These are phyloP conservation scores for Agrilus mali DNA, from an alignment of 2,888 invertebrate species.

Conservation along the genomic window DNA sequence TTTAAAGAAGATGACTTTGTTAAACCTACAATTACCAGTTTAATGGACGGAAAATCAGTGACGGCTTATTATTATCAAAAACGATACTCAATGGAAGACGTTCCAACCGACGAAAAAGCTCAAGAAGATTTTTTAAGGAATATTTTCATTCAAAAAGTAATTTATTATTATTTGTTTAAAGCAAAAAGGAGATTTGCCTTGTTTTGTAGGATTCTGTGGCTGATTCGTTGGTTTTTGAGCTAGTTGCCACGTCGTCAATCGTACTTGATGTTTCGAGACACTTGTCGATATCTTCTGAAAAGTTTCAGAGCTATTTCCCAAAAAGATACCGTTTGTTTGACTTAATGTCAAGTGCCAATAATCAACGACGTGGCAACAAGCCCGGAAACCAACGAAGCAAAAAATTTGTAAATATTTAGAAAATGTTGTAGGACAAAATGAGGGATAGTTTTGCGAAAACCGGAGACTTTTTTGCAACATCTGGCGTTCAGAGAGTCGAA, in stretches of 20 bases:
- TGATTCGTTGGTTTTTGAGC: no score
- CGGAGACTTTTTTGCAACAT: conserved; percentile 68
- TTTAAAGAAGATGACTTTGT: conserved; percentile 53
- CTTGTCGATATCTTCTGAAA: no score
- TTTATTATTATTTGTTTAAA: conserved; percentile 17
- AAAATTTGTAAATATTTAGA: not conserved
- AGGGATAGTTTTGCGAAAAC: conserved; percentile 60
- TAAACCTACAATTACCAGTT: conserved; percentile 65
- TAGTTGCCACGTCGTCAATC: no score
- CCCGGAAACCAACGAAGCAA: no score
- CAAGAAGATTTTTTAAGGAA: conserved; percentile 74
- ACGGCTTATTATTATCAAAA: conserved; percentile 66
- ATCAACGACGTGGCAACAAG: no score
- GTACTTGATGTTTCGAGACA: no score
- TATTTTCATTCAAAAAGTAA: conserved; percentile 70
- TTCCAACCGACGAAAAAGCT: conserved; percentile 62
- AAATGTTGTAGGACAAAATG: conserved; percentile 48
- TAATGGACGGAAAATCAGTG: conserved; percentile 60
- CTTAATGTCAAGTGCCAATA: no score
- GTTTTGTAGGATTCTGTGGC: no score
- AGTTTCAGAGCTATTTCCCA: conserved; percentile 5
- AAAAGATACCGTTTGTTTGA: conserved; percentile 1
- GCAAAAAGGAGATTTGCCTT: no score
- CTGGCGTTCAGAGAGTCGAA: conserved; percentile 53
- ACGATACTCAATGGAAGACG: conserved; percentile 66